Base-by-base conservation (phyloP, 2,113 vertebrate species). In the Tetrao urogallus region DNA sequence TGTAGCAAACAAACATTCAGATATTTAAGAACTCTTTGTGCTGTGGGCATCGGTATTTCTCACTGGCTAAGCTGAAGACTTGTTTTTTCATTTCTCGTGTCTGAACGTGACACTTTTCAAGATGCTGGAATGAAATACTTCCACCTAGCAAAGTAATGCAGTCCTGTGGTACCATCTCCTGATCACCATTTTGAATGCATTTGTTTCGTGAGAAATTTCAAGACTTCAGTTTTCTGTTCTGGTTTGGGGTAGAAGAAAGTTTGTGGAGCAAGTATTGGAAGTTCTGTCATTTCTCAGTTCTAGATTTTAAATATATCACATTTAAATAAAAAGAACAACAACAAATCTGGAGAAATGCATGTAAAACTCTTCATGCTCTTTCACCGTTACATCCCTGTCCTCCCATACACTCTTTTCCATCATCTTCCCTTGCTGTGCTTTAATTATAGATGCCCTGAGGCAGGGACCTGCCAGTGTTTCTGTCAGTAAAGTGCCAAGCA, bases 401-500 rank as follows among this genome's bases (percentile, higher is more conserved):
- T 96, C 81, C 86, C 92, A 69, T 90, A 65, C 90, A 30, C 88
- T 77, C 52, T 71, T 50, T 21, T n/a, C 79, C 79, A 81, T 60
- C 90, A 38, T 88, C 77, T 93, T 65, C 57, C 52, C n/a, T 83
- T 92, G 60, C 79, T 78, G 1, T 67, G 34, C 73, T 83, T 88
- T 87, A 93, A 81, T 90, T 90, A 60, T 65, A 86, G 83, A 58
- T 79, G 81, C 86, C 85, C 36, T 18, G 60, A 94, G 91, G 89
- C 93, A 94, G 45, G n/a, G 78, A 73, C 89, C 88, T 92, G 85
- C 75, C 82, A 54, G 9, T 73, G 75, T 80, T 94, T 52, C 92
- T 19, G 18, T 89, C 83, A 77, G 69, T 18, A 25, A 90, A 86
- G 56, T 88, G 92, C 92, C 91, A 85, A 92, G 57, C 66, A 43